Evolutionary conservation across 1,140 invertebrate genomes (phyloP).

Genomic region (Drusus annulatus): DNA sequence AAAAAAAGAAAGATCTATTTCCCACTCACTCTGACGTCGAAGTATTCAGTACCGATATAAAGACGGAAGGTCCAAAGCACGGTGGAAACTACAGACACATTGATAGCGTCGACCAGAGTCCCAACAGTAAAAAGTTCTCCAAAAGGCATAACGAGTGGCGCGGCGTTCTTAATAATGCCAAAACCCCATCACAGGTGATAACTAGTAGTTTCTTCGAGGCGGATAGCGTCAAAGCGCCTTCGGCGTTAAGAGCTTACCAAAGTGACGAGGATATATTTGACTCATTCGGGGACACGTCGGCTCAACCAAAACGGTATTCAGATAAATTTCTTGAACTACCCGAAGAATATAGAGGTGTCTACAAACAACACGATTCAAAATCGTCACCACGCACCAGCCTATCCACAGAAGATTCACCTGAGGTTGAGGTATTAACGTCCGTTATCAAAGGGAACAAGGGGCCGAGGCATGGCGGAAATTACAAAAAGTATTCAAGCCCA

Average conservation of each 20-base stretch:
- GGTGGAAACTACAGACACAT: slow-evolving; percentile 34
- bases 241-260: not conserved
- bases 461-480: slow-evolving; percentile 38
- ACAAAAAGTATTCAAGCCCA: not conserved
- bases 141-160: too few relatives aligned
- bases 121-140: not conserved
- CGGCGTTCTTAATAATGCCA: too few relatives aligned
- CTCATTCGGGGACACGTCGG: not conserved
- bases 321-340: slow-evolving; percentile 9
- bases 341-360: not conserved
- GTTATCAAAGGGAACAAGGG: slow-evolving; percentile 25
- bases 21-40: slow-evolving; percentile 37
- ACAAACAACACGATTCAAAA: not conserved
- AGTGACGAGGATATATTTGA: not conserved
- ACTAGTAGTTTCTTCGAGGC: not conserved
- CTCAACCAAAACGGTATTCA: not conserved
- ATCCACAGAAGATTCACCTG: not conserved
- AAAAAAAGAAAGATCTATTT: slow-evolving; percentile 18
- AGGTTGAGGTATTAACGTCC: slow-evolving; percentile 26
- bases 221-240: not conserved
- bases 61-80: slow-evolving; percentile 36
- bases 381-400: not conserved
- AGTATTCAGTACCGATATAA: slow-evolving; percentile 37
- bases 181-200: too few relatives aligned
- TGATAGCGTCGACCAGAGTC: not conserved